These are phyloP conservation scores for Calonectris borealis DNA, from an alignment of 2,113 vertebrate genomes.

Conservation along the genomic window DNA sequence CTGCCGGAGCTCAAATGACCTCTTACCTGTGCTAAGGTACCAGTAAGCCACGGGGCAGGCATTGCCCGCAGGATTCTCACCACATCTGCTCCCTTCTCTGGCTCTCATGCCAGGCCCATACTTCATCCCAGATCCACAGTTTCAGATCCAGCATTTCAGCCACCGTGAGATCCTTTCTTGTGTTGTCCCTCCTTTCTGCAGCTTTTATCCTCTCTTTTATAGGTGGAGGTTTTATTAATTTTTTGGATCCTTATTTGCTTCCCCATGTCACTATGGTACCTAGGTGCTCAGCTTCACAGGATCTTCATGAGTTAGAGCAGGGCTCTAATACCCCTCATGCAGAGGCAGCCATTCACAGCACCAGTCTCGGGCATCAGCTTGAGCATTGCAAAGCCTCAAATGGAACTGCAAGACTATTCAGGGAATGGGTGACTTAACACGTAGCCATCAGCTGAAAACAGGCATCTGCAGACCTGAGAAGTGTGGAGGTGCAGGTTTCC, in stretches of 20 bases:
- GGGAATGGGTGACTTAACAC: background rate
- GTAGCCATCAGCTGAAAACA: background rate
- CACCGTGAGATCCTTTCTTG: background rate
- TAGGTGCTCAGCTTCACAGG: background rate
- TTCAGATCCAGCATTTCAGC: accelerated
- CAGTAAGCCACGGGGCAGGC: background rate
- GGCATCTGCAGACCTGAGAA: background rate
- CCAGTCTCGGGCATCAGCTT: background rate
- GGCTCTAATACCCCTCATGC: accelerated
- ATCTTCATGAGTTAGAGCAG: background rate
- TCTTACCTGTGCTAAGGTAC: constrained; percentile 62
- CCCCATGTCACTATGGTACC: background rate
- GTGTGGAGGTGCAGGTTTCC: background rate
- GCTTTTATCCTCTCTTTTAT: background rate
- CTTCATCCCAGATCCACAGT: accelerated
- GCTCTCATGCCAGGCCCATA: accelerated
- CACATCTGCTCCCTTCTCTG: background rate
- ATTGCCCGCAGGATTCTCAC: background rate
- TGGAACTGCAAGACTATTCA: background rate
- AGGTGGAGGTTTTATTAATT: background rate
- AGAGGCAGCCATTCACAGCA: background rate
- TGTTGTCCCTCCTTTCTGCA: background rate
- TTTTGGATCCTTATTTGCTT: background rate
- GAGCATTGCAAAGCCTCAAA: background rate
- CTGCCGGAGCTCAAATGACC: background rate